Base-by-base conservation (phyloP, 2,797 vertebrate species). In the Aphelocoma californica region DNA sequence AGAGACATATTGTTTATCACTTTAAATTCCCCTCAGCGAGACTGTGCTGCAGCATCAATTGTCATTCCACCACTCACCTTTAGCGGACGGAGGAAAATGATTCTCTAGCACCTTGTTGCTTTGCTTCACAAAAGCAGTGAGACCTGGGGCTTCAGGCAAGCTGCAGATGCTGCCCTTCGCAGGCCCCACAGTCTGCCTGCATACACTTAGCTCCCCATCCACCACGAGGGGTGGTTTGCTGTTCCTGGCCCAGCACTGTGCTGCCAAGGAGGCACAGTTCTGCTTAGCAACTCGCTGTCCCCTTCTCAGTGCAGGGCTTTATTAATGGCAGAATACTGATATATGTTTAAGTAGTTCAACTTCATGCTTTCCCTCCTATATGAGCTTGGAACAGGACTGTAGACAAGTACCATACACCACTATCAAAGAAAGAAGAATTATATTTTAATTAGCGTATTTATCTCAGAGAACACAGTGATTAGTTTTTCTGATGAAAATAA, bases 371-470 rank as follows among this genome's bases (percentile, higher is more conserved):
- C 10, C 18, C 29, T 90, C 44, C 45, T 64, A 2, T 8, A 1
- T 1, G 15, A 70, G 77, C 72, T 73, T 25, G 21, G 40, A 75
- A 85, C 15, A 67, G 58, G 42, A 13, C 32, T 12, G 12, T 15
- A 58, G 73, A 65, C 23, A 28, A 80, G 73, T n/a, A 85, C 47
- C 21, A 18, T 24, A 42, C 14, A 36, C 31, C 1, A 3, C 69
- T 85, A 95, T 81, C 74, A 89, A 88, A 94, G 74, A 80, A 82
- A 90, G 58, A 91, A 78, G 71, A 88, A 88, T 95, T 96, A 90
- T 81, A 40, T 95, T 94, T 97, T 98, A 97, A 97, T 95, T 97
- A 92, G 58, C 92, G 67, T 85, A 90, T 90, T 92, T 83, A 93
- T 95, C 93, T 66, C 66, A 10, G 51, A 84, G 74, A 95, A 91